Conservation (phyloP, 2,113 vertebrate genomes). For the Microtus ochrogaster region DNA sequence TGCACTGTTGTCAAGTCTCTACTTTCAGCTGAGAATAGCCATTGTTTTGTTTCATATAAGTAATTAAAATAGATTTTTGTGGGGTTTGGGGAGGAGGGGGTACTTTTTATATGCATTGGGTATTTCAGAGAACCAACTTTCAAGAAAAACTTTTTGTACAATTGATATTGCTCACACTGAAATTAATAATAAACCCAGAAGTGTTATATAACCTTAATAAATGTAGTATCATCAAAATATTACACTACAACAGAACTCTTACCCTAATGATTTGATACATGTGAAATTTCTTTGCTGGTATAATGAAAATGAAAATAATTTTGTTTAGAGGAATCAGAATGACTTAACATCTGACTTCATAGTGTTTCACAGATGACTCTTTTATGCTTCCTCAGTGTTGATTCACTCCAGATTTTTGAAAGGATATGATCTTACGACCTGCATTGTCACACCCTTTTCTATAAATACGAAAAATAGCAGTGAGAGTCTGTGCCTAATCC, state of each 20-base stretch:
- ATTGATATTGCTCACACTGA: neutral
- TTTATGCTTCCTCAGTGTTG: constrained; percentile 12
- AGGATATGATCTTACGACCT: neutral
- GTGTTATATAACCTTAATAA: neutral
- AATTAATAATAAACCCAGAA: constrained; percentile 40
- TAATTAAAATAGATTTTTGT: neutral
- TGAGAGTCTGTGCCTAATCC: neutral
- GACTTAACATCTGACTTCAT: constrained; percentile 12
- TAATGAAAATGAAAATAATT: constrained; percentile 49
- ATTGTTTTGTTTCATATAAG: neutral
- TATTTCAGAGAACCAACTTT: constrained; percentile 37
- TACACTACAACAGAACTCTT: neutral
- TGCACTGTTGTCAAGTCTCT: neutral
- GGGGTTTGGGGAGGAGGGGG: neutral
- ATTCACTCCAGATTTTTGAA: constrained; percentile 40
- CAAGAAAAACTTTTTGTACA: constrained; percentile 10
- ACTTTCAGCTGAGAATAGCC: neutral
- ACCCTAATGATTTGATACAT: neutral
- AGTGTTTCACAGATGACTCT: constrained; percentile 21
- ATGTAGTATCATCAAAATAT: neutral
- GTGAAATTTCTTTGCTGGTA: constrained; percentile 34
- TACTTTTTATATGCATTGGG: neutral
- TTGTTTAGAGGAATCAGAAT: neutral
- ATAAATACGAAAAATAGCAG: neutral
- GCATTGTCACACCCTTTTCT: neutral